Conservation (phyloP, 2,113 vertebrate species). For the Callorhinus ursinus region DNA sequence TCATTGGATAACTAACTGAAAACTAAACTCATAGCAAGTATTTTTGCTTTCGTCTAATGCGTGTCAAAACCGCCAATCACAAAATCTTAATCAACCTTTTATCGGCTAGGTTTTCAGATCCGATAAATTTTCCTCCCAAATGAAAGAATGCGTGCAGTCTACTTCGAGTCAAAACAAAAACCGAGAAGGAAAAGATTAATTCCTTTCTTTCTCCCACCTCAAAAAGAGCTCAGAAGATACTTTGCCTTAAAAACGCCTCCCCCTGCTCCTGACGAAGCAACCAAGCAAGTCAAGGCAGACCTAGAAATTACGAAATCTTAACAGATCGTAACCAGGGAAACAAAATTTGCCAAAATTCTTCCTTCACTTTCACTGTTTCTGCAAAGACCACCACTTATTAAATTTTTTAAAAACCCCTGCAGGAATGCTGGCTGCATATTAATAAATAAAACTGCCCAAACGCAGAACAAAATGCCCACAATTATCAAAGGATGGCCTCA, state of each 20-base stretch:
- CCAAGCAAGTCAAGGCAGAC: not conserved
- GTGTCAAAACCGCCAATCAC: slow-evolving; percentile 10
- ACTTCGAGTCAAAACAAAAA: not conserved
- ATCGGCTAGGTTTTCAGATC: not conserved
- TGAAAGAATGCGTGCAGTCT: not conserved
- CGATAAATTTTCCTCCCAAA: not conserved
- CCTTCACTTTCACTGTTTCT: not conserved
- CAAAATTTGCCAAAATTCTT: not conserved
- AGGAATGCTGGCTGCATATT: not conserved
- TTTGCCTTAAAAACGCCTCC: not conserved
- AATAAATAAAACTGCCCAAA: not conserved
- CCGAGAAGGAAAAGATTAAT: not conserved
- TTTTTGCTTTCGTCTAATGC: not conserved
- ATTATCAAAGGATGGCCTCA: not conserved
- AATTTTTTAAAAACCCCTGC: not conserved
- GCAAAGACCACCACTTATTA: not conserved
- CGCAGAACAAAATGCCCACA: not conserved
- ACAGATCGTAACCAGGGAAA: not conserved
- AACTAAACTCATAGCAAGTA: not conserved
- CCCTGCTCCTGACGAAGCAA: not conserved
- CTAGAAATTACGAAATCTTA: not conserved
- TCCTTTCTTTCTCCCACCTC: not conserved
- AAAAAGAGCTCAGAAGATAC: not conserved
- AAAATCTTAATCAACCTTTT: not conserved
- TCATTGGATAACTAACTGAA: not conserved